These are phyloP conservation scores for Pantherophis guttatus DNA, from an alignment of 2,113 vertebrate species.

Conservation along the genomic window DNA sequence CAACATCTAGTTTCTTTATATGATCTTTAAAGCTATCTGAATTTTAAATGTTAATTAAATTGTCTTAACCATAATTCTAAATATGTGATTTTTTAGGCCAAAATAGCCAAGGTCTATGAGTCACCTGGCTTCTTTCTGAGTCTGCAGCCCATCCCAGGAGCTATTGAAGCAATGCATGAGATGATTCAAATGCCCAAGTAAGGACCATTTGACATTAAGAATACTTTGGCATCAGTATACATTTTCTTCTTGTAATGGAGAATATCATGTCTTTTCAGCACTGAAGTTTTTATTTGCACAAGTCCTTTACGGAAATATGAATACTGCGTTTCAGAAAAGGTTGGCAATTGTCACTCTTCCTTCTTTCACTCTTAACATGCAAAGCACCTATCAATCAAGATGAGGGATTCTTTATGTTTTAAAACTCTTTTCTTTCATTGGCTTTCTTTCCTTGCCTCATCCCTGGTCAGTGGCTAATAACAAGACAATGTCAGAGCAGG, in stretches of 20 bases:
- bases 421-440: neutral
- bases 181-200: constrained; percentile 67
- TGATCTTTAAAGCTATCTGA: neutral
- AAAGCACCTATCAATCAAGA: neutral
- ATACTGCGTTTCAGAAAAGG: constrained; percentile 63
- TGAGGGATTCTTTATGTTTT: neutral
- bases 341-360: constrained; percentile 47
- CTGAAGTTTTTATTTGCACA: constrained; percentile 73
- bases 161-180: constrained; percentile 66
- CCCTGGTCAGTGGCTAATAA: neutral
- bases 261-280: constrained; percentile 55
- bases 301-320: constrained; percentile 65
- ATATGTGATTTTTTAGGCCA: constrained; percentile 60
- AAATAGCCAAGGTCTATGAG: constrained; percentile 67
- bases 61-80: neutral
- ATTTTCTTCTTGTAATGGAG: neutral
- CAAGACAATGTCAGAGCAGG: neutral
- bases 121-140: constrained; percentile 70
- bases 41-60: neutral
- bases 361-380: neutral
- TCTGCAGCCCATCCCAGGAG: constrained; percentile 71
- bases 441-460: neutral
- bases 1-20: neutral
- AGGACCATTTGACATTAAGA: constrained; percentile 29
- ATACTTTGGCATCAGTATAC: neutral